Evolutionary conservation across 1,140 invertebrate genomes (phyloP), one percentile per base, ranked within the genome.

Genomic region (Eulimnadia texana): DNA sequence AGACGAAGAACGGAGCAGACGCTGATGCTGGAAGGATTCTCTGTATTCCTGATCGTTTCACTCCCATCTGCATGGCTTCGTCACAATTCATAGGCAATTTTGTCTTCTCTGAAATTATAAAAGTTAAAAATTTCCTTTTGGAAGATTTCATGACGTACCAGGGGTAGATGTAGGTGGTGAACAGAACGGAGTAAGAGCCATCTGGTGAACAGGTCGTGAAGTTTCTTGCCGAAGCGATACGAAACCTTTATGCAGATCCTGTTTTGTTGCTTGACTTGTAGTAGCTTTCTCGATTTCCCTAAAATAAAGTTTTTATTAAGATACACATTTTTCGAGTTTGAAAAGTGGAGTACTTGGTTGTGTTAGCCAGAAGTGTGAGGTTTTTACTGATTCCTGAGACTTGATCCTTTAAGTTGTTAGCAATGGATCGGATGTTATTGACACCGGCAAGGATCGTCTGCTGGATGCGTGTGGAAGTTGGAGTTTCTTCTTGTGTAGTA

Each of bases 1-100:
- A 91, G 3, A 93, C 90, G 64, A 82, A 79, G 67, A 84, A 82
- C 0, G 81, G 72, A 63, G 67, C 29, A 64, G 56, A 52, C 13
- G 69, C 65, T 29, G 58, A 58, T 3, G 57, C 51, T 2, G 72
- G 72, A 58, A 68, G 68, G 23, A 74, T 70, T 33, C 66, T 62
- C 60, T 74, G 75, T 3, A 77, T 68, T 13, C 74, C 74, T 27
- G 71, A 73, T 13, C 50, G 49, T 22, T 67, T 67, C 64, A n/a
- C 58, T 58, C 6, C 68, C 66, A 24, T 23, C 27, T 64, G 52
- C n/a, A 64, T 51, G 13, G 71, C 61, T 50, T 71, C 66, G 22
- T 61, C 64, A 60, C 72, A 73, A 62, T 73, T 69, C 50, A 62
- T 64, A 0, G 70, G 67, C 13, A 70, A 60, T 55, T 10, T 16